Percentiles rank a stretch among this genome's conserved stretches.
Conservation (phyloP, 2,113 vertebrate genomes). For the Hyperoodon ampullatus region DNA sequence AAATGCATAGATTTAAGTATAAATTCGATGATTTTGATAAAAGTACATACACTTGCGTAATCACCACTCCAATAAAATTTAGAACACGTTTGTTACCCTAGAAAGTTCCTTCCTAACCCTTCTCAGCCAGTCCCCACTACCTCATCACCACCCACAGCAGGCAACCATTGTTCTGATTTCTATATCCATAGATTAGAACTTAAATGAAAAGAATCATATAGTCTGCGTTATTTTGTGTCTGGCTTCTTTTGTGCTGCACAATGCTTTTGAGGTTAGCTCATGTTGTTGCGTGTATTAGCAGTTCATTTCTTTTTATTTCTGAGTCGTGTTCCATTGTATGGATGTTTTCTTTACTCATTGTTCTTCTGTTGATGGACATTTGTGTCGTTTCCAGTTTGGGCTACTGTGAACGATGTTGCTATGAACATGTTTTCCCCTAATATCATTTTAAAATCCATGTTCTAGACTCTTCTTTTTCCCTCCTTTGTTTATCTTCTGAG, state of each 20-base stretch:
- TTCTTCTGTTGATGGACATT: background rate
- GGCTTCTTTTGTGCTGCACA: background rate
- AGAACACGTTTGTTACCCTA: background rate
- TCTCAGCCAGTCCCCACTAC: background rate
- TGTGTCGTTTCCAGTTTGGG: background rate
- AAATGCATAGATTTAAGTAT: background rate
- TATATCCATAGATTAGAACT: background rate
- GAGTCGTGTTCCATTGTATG: background rate
- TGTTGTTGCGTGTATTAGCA: background rate
- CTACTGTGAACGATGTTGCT: background rate
- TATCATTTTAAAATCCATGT: background rate
- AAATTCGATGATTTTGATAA: background rate
- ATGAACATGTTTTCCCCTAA: background rate
- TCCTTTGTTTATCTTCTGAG: background rate
- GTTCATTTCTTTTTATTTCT: background rate
- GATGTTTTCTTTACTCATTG: background rate
- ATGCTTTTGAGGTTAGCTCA: background rate
- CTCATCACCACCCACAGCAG: too few species aligned
- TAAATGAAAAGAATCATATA: background rate
- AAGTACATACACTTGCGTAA: background rate
- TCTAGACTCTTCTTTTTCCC: background rate
- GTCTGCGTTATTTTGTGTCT: background rate
- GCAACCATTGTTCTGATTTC: background rate
- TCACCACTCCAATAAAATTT: background rate
- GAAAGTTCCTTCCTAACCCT: background rate